Evolutionary conservation across 2,797 vertebrate species (phyloP), one percentile per base, ranked within the genome.

Genomic region (Eutrigla gurnardus): DNA sequence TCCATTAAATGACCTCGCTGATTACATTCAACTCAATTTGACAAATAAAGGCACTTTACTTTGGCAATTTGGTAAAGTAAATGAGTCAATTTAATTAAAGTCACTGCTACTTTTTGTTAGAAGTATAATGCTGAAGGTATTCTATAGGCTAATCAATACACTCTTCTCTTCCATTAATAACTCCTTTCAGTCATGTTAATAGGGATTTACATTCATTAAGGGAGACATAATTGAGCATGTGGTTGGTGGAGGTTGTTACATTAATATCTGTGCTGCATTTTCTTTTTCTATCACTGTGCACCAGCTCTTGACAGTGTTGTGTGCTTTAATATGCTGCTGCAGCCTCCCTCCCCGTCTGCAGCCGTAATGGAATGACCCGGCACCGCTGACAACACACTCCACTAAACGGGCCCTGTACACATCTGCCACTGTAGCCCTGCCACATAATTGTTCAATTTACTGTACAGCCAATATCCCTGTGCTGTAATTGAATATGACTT

Each of bases 401-500:
- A 75, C 84, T 81, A 79, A 86, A 88, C 86, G 64, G 67, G 62
- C 66, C 55, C 54, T 13, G 40, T 59, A 76, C 84, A 88, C 86
- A 89, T 91, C 88, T 93, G 86, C 86, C 81, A 81, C 78, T 68
- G 82, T 75, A 86, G 80, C 87, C 52, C 65, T 82, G 73, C 70
- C 77, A 87, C 87, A 90, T 91, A 91, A 91, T 91, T 90, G 89
- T 91, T 90, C 85, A 87, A 91, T 93, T 92, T 90, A 92, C 89
- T 89, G 87, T 92, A 86, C 77, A 82, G 88, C 87, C 88, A 90
- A 91, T 91, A 92, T 90, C 86, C 79, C 73, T 12, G 57, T 54
- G 59, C 82, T 65, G 85, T 93, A 91, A 92, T 91, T 91, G 87
- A 93, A 91, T 90, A 92, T 91, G 92, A 93, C 92, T 91, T 91